Percentiles rank a stretch among this genome's conserved stretches.
Conservation (phyloP, 2,113 vertebrate species). For the Saguinus imperator region DNA sequence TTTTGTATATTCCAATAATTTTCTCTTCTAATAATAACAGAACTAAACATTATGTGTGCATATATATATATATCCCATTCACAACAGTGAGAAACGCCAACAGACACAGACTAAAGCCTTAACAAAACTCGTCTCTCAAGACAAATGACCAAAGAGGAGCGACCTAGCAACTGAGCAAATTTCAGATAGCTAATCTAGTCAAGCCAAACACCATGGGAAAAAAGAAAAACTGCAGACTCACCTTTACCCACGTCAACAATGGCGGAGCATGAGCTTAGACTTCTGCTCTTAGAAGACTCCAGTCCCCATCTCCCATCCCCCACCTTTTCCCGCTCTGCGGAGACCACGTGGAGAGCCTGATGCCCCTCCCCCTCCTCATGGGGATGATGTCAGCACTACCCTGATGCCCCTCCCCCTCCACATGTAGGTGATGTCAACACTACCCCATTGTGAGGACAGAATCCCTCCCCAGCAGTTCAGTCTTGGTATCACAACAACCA, state of each 20-base stretch:
- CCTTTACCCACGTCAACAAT: background rate
- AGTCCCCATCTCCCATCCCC: background rate
- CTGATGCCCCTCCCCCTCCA: no score
- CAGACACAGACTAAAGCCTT: background rate
- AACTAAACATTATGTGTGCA: background rate
- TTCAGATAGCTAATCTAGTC: background rate
- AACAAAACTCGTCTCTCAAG: slow-evolving; percentile 1
- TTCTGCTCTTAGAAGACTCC: background rate
- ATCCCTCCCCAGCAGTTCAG: background rate
- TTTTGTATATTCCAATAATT: slow-evolving; percentile 38
- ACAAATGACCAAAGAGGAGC: background rate
- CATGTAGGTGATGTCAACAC: background rate
- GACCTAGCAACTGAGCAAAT: background rate
- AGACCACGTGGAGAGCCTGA: background rate
- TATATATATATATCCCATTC: background rate
- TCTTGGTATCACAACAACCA: background rate
- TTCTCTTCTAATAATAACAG: slow-evolving; percentile 23
- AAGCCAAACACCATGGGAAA: background rate
- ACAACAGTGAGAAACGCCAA: background rate
- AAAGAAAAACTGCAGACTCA: background rate
- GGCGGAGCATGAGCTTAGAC: background rate
- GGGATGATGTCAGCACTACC: no score
- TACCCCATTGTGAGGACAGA: background rate
- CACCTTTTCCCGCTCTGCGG: background rate
- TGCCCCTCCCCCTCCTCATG: background rate